These are phyloP conservation scores for Hoplostethus mediterraneus DNA, from an alignment of 2,797 vertebrate genomes.

Conservation along the genomic window DNA sequence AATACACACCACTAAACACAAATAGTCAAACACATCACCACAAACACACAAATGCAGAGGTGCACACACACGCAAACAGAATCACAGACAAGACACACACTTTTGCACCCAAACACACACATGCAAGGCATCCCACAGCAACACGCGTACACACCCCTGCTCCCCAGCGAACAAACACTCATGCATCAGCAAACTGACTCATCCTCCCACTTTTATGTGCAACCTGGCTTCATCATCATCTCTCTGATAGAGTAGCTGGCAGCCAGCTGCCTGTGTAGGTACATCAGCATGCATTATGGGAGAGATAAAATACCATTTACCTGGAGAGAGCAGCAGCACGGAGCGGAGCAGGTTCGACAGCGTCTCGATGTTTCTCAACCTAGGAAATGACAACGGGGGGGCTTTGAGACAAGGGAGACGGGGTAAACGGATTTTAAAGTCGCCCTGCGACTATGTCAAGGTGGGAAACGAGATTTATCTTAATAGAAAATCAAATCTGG, in stretches of 20 bases:
- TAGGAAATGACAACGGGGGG: conserved; percentile 70
- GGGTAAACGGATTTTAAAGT: conserved; percentile 52
- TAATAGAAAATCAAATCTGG: conserved; percentile 57
- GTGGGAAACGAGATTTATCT: conserved; percentile 66
- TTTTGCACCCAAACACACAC: neutral
- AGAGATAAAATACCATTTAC: conserved; percentile 76
- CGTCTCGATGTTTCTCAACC: conserved; percentile 92
- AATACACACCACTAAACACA: neutral
- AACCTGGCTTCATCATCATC: conserved; percentile 68
- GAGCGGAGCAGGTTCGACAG: conserved; percentile 92
- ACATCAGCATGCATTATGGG: conserved; percentile 71
- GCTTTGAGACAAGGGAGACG: conserved; percentile 51
- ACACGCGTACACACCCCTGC: conserved; percentile 14
- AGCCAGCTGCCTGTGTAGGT: conserved; percentile 68
- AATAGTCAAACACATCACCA: neutral
- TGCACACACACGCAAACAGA: neutral
- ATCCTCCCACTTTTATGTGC: conserved; percentile 70
- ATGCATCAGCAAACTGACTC: conserved; percentile 39
- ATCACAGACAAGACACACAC: neutral
- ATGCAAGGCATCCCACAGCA: conserved; percentile 30
- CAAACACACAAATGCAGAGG: neutral
- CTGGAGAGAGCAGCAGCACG: conserved; percentile 88
- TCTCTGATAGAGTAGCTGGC: conserved; percentile 69
- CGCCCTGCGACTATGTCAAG: conserved; percentile 50
- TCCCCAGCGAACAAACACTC: conserved; percentile 7